Conservation (phyloP, 2,113 vertebrate species). For the Nanger granti region DNA sequence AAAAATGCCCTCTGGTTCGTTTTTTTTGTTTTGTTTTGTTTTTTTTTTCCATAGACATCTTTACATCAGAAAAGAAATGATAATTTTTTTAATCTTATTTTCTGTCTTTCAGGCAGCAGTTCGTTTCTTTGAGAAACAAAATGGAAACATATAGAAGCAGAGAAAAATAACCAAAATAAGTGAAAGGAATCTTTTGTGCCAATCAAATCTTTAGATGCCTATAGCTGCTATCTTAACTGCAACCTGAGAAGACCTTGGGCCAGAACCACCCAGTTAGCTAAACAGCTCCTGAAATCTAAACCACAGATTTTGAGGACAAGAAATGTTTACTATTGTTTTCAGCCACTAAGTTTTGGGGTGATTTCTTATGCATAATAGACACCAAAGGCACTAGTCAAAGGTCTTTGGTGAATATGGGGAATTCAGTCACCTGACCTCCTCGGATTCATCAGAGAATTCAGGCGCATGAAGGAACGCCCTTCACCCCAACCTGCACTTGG, state of each 20-base stretch:
- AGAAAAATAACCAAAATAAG: background rate
- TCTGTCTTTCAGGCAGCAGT: background rate
- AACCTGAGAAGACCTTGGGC: background rate
- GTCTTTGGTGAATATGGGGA: background rate
- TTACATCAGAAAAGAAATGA: background rate
- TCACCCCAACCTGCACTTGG: too few relatives aligned
- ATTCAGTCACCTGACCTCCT: background rate
- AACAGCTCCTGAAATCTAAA: background rate
- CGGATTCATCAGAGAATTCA: background rate
- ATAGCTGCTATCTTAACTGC: background rate
- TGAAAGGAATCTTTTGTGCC: background rate
- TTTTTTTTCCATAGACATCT: background rate
- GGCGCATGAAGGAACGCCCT: background rate
- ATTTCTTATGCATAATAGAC: background rate
- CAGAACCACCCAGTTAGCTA: background rate
- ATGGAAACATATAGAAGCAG: background rate
- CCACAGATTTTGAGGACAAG: background rate
- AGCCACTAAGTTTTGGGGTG: background rate
- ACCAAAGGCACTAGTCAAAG: background rate
- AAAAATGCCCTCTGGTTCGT: background rate
- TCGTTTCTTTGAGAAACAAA: slow-evolving; percentile 23
- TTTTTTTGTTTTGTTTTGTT: background rate
- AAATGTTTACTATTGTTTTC: background rate
- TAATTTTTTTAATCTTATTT: background rate
- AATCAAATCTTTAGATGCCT: background rate